phyloP scores from a whole-genome alignment of 2,888 invertebrate genomes.

The Rhopalosiphum nymphaeae region DNA sequence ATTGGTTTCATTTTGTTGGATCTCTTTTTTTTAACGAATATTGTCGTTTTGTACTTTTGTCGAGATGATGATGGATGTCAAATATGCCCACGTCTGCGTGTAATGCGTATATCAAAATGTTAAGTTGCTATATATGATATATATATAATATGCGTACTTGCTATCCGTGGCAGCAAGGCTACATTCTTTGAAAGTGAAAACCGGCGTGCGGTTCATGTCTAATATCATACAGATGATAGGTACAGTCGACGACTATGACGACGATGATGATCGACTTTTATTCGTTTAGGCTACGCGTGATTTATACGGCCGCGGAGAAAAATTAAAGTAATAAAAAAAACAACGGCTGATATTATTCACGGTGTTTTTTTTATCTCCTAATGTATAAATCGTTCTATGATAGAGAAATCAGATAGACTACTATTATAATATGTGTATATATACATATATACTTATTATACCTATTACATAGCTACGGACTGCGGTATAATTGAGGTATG shows the following conservation, averaged over 20 bases:
- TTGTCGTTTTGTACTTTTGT: slow-evolving; percentile 27
- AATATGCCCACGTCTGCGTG: neutral
- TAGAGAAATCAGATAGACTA: slow-evolving; percentile 35
- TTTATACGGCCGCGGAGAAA: neutral
- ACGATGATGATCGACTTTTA: neutral
- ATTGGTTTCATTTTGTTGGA: neutral
- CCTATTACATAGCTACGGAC: neutral
- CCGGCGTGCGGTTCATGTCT: slow-evolving; percentile 25
- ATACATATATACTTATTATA: too few relatives aligned
- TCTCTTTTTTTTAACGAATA: neutral
- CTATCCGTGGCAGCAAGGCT: slow-evolving; percentile 29
- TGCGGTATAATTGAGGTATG: neutral
- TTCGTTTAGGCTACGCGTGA: slow-evolving; percentile 39
- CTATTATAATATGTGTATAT: neutral
- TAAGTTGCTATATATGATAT: neutral
- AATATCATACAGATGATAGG: slow-evolving; percentile 45
- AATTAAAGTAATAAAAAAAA: neutral
- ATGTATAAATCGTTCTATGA: neutral
- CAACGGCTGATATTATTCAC: slow-evolving; percentile 7
- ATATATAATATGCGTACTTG: neutral
- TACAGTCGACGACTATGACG: slow-evolving; percentile 49
- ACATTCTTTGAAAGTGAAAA: slow-evolving; percentile 61
- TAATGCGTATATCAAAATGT: neutral
- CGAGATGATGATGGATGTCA: slow-evolving; percentile 28
- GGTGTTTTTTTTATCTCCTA: slow-evolving; percentile 22